phyloP scores from a whole-genome alignment of 2,888 invertebrate species.

The Dryococelus australis region DNA sequence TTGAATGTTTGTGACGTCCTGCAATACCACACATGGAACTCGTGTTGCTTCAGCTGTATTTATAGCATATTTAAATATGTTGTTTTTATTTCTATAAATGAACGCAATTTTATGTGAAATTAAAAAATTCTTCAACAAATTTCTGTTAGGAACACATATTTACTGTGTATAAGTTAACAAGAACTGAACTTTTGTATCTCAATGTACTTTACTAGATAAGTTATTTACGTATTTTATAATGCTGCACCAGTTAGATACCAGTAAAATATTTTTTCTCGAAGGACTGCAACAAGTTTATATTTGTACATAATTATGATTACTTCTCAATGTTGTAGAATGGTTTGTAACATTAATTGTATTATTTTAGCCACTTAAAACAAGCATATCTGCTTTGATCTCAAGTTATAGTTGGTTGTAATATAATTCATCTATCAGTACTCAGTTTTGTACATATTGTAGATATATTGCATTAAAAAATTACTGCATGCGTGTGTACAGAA shows the following conservation, averaged over 20 bases:
- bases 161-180: neutral
- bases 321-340: neutral
- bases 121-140: neutral
- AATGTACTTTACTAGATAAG: neutral
- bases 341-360: neutral
- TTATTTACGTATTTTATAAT: neutral
- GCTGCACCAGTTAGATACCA: no score
- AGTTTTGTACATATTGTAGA: neutral
- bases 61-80: neutral
- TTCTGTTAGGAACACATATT: neutral
- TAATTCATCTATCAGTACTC: neutral
- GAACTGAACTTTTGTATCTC: neutral
- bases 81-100: neutral
- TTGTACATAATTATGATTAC: neutral
- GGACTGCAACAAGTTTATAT: neutral
- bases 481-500: neutral
- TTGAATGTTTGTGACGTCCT: neutral
- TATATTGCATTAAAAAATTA: neutral
- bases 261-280: neutral
- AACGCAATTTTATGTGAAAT: neutral
- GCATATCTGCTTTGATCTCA: neutral
- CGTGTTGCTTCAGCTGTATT: neutral
- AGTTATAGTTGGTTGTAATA: neutral
- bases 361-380: neutral
- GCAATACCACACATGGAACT: neutral